Conservation (phyloP, 2,113 vertebrate species). For the Hyaena hyaena region DNA sequence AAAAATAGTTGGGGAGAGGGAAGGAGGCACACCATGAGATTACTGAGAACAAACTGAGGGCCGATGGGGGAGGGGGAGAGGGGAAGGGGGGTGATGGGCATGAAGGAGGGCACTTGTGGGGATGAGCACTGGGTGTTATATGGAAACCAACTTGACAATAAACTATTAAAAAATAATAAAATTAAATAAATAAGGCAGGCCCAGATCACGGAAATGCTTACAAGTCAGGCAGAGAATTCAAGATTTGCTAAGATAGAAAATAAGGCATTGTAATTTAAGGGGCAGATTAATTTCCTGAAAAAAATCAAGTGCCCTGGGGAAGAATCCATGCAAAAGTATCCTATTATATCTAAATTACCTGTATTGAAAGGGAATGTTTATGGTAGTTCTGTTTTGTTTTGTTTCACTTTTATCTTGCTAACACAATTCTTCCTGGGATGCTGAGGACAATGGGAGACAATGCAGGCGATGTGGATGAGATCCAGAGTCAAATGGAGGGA, state of each 20-base stretch:
- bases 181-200: not conserved
- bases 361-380: not conserved
- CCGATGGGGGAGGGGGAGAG: too few species aligned
- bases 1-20: too few species aligned
- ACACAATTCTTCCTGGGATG: constrained; percentile 16
- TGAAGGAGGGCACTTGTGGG: too few species aligned
- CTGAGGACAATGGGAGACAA: not conserved
- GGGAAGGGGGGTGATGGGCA: too few species aligned
- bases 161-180: too few species aligned
- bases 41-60: too few species aligned
- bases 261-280: not conserved
- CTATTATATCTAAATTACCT: constrained; percentile 35
- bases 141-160: too few species aligned
- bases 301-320: not conserved
- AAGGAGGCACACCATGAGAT: too few species aligned
- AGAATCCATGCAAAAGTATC: not conserved
- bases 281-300: constrained; percentile 32
- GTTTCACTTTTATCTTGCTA: not conserved
- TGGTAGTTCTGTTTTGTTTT: not conserved
- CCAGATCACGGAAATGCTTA: not conserved
- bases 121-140: too few species aligned
- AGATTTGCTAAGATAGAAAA: not conserved
- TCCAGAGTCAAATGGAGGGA: not conserved
- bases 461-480: not conserved
- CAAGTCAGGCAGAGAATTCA: not conserved